phyloP scores from a whole-genome alignment of 2,888 invertebrate genomes.

The Molanna angustata region DNA sequence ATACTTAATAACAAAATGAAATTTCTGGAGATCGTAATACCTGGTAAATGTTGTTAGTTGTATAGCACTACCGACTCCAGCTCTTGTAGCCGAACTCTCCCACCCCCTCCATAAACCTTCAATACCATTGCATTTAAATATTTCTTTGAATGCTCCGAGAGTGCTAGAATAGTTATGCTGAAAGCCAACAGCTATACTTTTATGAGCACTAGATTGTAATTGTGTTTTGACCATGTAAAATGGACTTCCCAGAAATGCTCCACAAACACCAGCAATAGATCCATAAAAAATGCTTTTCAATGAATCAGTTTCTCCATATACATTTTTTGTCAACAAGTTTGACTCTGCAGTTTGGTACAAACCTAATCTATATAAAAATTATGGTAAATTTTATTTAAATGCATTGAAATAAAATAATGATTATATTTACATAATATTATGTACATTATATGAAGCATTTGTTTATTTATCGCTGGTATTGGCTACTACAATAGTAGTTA shows the following conservation, averaged over 20 bases:
- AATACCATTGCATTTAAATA: constrained; percentile 54
- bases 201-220: constrained; percentile 70
- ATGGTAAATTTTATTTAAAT: no score
- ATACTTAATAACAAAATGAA: no score
- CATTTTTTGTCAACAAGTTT: constrained; percentile 50
- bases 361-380: constrained; percentile 53
- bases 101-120: constrained; percentile 78
- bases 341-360: constrained; percentile 62
- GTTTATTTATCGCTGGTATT: no score
- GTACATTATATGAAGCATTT: no score
- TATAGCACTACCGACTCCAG: constrained; percentile 78
- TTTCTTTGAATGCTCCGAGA: constrained; percentile 48
- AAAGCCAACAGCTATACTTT: constrained; percentile 78
- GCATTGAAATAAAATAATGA: no score
- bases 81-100: constrained; percentile 66
- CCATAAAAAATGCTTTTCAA: constrained; percentile 46
- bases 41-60: constrained; percentile 79
- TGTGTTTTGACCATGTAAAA: constrained; percentile 81
- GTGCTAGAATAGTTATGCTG: constrained; percentile 72
- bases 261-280: constrained; percentile 61
- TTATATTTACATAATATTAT: no score
- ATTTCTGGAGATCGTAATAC: no score
- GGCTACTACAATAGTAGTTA: no score
- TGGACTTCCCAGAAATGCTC: constrained; percentile 71
- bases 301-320: constrained; percentile 43